Evolutionary conservation across 2,797 vertebrate species (phyloP).

Genomic region (Pipistrellus kuhlii): DNA sequence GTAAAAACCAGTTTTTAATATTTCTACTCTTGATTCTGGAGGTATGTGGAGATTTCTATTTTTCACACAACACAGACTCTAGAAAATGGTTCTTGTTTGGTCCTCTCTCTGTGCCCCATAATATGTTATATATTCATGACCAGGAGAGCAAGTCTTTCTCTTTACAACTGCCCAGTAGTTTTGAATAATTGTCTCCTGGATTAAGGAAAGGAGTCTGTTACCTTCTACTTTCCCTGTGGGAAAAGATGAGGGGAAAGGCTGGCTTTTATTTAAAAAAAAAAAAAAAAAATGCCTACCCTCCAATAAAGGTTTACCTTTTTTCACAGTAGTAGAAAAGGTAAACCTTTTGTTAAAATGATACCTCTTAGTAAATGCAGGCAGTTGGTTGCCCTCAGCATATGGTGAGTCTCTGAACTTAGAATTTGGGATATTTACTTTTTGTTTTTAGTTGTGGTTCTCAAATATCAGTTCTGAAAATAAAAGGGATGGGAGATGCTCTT

Average conservation of each 20-base stretch:
- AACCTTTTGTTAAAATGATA: not conserved
- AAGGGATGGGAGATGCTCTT: not conserved
- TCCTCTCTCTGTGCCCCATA: not conserved
- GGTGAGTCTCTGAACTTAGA: not conserved
- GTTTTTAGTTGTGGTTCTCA: not conserved
- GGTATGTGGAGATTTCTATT: not conserved
- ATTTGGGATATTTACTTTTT: not conserved
- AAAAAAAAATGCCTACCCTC: not conserved
- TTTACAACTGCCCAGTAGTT: not conserved
- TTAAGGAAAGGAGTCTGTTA: not conserved
- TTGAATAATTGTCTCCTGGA: not conserved
- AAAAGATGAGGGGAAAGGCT: not conserved
- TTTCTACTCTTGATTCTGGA: not conserved
- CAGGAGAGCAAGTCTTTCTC: not conserved
- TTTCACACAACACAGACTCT: not conserved
- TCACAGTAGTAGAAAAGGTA: no score
- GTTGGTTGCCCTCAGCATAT: not conserved
- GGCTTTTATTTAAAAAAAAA: not conserved
- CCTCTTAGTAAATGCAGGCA: not conserved
- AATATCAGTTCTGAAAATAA: not conserved
- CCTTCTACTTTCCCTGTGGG: not conserved
- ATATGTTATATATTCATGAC: not conserved
- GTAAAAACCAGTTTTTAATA: not conserved
- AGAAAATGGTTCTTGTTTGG: not conserved
- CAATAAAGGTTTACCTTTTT: not conserved